These are phyloP conservation scores for Tor tambroides DNA, from an alignment of 2,113 vertebrate genomes.

Conservation along the genomic window DNA sequence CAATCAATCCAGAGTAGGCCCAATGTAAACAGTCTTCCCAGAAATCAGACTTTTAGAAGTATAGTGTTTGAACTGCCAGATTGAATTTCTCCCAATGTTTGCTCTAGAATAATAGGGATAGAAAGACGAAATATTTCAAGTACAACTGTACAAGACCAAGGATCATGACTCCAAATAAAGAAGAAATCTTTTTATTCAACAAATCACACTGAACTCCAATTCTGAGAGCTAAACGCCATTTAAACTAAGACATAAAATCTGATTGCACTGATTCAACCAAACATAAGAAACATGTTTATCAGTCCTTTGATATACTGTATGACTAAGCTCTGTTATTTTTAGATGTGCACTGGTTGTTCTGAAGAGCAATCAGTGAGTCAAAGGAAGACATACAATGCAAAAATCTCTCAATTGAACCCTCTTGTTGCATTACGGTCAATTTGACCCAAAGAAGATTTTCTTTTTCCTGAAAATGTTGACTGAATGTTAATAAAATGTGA, in stretches of 20 bases:
- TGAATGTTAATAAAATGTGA: too few relatives aligned
- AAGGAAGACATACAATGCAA: background rate
- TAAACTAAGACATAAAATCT: background rate
- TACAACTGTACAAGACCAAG: constrained; percentile 28
- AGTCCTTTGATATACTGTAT: background rate
- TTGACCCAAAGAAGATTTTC: too few relatives aligned
- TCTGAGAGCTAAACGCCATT: constrained; percentile 5
- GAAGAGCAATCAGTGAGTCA: background rate
- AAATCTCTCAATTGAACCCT: too few relatives aligned
- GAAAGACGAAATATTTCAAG: constrained; percentile 49
- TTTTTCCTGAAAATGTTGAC: too few relatives aligned
- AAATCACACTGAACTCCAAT: background rate
- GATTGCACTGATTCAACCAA: background rate
- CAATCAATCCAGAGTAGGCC: constrained; percentile 35
- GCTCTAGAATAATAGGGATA: constrained; percentile 47
- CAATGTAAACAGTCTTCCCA: constrained; percentile 53
- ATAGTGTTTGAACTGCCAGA: constrained; percentile 59
- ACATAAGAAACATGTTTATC: background rate
- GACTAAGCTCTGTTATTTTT: background rate
- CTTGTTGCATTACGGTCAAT: too few relatives aligned
- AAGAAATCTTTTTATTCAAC: background rate
- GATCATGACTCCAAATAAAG: constrained; percentile 4
- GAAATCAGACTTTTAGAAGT: constrained; percentile 55
- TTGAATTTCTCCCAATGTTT: constrained; percentile 56
- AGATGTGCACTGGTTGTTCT: background rate